Conservation (phyloP, 1,140 invertebrate genomes). For the Marisa cornuarietis region DNA sequence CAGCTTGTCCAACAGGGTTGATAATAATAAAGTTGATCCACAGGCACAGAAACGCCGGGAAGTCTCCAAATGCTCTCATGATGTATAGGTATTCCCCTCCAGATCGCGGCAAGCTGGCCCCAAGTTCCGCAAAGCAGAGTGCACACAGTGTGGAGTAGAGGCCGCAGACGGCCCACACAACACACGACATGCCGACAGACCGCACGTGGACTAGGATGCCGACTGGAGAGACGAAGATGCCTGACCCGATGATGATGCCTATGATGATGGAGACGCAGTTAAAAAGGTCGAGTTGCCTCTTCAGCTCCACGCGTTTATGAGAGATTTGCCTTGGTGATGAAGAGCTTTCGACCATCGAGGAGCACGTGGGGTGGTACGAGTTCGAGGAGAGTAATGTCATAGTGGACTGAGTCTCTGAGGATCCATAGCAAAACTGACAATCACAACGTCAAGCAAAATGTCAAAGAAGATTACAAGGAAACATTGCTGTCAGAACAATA, state of each 20-base stretch:
- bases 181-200: constrained; percentile 80
- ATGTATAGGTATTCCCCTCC: constrained; percentile 98
- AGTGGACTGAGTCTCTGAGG: too few species aligned
- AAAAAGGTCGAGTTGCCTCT: constrained; percentile 56
- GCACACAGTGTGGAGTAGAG: constrained; percentile 79
- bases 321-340: not conserved
- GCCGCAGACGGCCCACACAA: constrained; percentile 85
- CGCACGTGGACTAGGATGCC: constrained; percentile 84
- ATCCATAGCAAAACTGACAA: too few species aligned
- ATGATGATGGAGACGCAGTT: constrained; percentile 61
- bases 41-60: constrained; percentile 89
- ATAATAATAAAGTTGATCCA: constrained; percentile 79
- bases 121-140: constrained; percentile 95
- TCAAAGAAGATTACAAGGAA: too few species aligned
- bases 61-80: constrained; percentile 81
- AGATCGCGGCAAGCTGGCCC: constrained; percentile 90
- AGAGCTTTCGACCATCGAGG: not conserved
- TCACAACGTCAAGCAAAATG: too few species aligned
- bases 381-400: not conserved
- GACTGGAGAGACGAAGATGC: constrained; percentile 96
- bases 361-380: not conserved
- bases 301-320: constrained; percentile 41
- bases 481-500: too few species aligned
- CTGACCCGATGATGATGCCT: constrained; percentile 76
- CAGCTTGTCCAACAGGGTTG: constrained; percentile 91